Percentiles rank a stretch among this genome's conserved stretches.
Conservation (phyloP, 1,140 invertebrate species). For the Hyles vespertilio region DNA sequence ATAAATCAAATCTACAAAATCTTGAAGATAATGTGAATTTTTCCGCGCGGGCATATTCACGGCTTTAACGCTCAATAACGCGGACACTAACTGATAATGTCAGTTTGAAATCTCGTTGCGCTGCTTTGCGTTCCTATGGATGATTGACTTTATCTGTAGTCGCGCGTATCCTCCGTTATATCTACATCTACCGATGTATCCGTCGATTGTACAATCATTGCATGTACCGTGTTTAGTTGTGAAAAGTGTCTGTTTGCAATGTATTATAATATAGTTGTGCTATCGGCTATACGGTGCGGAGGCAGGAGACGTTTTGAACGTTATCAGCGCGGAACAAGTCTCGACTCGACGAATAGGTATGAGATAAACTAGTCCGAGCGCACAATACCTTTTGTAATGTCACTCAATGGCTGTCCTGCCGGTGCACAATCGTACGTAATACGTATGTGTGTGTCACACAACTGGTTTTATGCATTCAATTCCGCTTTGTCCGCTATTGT, state of each 20-base stretch:
- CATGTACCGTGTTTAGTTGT: too few relatives aligned
- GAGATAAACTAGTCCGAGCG: slow-evolving; percentile 53
- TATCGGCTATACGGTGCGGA: too few relatives aligned
- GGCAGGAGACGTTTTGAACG: slow-evolving; percentile 22
- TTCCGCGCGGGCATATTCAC: slow-evolving; percentile 42
- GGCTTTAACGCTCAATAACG: slow-evolving; percentile 5
- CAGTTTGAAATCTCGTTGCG: slow-evolving; percentile 7
- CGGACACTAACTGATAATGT: slow-evolving; percentile 20
- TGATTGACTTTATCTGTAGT: slow-evolving; percentile 25
- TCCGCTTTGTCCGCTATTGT: slow-evolving; percentile 42
- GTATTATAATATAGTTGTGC: too few relatives aligned
- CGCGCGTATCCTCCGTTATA: too few relatives aligned
- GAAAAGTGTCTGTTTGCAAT: too few relatives aligned
- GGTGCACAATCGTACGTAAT: slow-evolving; percentile 13
- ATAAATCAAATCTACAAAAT: slow-evolving; percentile 44
- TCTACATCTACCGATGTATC: too few relatives aligned
- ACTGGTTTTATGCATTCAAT: slow-evolving; percentile 52
- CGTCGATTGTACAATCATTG: too few relatives aligned
- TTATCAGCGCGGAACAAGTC: slow-evolving; percentile 63
- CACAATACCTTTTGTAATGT: slow-evolving; percentile 62
- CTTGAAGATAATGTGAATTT: slow-evolving; percentile 39
- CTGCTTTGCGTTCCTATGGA: neutral
- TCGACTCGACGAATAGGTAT: slow-evolving; percentile 38
- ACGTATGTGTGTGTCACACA: slow-evolving; percentile 30
- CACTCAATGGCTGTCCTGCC: slow-evolving; percentile 40